Conservation (phyloP, 2,113 vertebrate genomes). For the Pterocles gutturalis region DNA sequence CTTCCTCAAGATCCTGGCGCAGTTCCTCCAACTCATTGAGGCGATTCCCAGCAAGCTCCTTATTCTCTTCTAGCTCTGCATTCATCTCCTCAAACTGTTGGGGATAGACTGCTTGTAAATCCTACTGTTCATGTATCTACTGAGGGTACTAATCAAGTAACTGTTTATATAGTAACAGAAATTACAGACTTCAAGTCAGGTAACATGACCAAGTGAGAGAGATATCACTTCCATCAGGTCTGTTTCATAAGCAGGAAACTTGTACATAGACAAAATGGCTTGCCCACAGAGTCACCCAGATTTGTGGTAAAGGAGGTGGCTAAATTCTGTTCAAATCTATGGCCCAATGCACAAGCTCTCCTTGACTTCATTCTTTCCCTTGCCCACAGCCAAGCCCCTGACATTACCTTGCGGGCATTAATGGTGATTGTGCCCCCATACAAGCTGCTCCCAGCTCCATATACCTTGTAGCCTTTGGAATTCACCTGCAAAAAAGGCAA, state of each 20-base stretch:
- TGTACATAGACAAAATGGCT: background rate
- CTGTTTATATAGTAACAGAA: background rate
- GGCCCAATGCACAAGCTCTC: accelerated
- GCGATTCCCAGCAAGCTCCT: slow-evolving; percentile 91
- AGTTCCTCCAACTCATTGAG: slow-evolving; percentile 91
- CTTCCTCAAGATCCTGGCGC: slow-evolving; percentile 89
- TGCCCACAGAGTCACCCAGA: background rate
- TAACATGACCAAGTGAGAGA: background rate
- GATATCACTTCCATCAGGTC: background rate
- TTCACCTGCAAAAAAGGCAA: slow-evolving; percentile 84
- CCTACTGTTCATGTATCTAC: background rate
- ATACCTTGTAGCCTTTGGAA: slow-evolving; percentile 97
- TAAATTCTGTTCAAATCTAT: background rate
- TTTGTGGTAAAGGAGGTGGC: background rate
- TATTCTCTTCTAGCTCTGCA: slow-evolving; percentile 94
- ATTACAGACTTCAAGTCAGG: background rate
- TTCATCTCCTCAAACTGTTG: slow-evolving; percentile 96
- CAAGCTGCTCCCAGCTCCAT: slow-evolving; percentile 94
- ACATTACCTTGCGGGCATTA: slow-evolving; percentile 91
- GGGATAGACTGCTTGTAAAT: background rate
- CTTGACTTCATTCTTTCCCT: background rate
- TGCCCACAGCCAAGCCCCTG: background rate
- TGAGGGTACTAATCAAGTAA: background rate
- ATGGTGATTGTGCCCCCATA: slow-evolving; percentile 95
- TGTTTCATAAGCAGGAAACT: background rate